Conservation (phyloP, 2,113 vertebrate genomes). For the Cepphus grylle region DNA sequence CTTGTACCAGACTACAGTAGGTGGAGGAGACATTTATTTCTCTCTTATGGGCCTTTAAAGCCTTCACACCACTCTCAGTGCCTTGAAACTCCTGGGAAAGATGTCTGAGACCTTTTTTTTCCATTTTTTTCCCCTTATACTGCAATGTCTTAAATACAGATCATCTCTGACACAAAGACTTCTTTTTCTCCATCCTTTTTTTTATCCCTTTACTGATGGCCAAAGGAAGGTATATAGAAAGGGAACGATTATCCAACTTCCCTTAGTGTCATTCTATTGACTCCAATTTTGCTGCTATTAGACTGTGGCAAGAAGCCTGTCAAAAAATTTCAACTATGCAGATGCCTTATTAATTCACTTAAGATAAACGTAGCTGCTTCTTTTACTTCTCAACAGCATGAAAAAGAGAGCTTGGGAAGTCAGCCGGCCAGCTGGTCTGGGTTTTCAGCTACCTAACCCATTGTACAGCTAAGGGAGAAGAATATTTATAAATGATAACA, state of each 20-base stretch:
- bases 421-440: background rate
- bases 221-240: background rate
- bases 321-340: background rate
- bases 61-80: no score
- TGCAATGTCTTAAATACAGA: background rate
- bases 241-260: background rate
- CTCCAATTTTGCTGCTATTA: background rate
- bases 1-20: background rate
- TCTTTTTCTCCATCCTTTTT: background rate
- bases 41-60: background rate
- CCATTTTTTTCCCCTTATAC: background rate
- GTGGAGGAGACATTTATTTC: background rate
- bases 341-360: background rate
- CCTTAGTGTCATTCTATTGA: background rate
- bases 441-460: background rate
- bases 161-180: background rate
- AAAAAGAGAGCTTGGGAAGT: background rate
- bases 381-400: background rate
- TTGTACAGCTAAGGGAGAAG: background rate
- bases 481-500: background rate
- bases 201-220: background rate
- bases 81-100: background rate
- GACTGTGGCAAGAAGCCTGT: background rate
- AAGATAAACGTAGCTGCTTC: background rate
- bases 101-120: background rate